Percentiles rank a stretch among this genome's conserved stretches.
These are phyloP conservation scores for Phaonia tiefii DNA, from an alignment of 2,888 invertebrate genomes.

Conservation along the genomic window DNA sequence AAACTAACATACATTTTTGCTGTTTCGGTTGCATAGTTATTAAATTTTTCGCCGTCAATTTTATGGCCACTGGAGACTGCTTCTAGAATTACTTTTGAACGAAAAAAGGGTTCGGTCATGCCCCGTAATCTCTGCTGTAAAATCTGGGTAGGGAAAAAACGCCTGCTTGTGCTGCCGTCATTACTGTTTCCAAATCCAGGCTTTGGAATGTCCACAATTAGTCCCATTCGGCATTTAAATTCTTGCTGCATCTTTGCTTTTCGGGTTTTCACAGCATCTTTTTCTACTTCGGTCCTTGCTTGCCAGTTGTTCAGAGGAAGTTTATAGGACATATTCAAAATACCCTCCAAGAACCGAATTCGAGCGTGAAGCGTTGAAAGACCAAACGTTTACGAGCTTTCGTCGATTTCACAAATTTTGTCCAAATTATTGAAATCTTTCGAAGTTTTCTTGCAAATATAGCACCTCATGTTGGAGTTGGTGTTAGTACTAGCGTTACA, in stretches of 20 bases:
- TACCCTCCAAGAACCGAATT: slow-evolving; percentile 12
- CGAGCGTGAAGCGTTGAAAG: no score
- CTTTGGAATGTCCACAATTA: slow-evolving; percentile 35
- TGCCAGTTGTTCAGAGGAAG: neutral
- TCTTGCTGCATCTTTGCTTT: slow-evolving; percentile 25
- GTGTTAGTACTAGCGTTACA: slow-evolving; percentile 73
- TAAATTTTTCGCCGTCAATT: slow-evolving; percentile 16
- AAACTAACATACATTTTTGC: slow-evolving; percentile 9
- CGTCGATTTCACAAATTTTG: slow-evolving; percentile 6
- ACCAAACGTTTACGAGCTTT: no score
- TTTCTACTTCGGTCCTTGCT: slow-evolving; percentile 8
- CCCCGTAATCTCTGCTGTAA: slow-evolving; percentile 45
- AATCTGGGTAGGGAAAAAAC: slow-evolving; percentile 48
- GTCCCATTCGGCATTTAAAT: slow-evolving; percentile 23
- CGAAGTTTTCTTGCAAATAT: slow-evolving; percentile 74
- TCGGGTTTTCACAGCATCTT: slow-evolving; percentile 9
- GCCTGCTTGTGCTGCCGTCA: slow-evolving; percentile 27
- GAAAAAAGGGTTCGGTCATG: slow-evolving; percentile 24
- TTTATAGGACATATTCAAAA: slow-evolving; percentile 8
- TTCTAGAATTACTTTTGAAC: slow-evolving; percentile 49
- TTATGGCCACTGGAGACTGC: slow-evolving; percentile 45
- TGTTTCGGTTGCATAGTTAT: slow-evolving; percentile 7
- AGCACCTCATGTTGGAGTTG: slow-evolving; percentile 73
- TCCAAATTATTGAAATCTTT: no score
- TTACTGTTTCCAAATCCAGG: slow-evolving; percentile 35